Evolutionary conservation across 2,113 vertebrate genomes (phyloP).

Genomic region (Sphyrna mokarran): DNA sequence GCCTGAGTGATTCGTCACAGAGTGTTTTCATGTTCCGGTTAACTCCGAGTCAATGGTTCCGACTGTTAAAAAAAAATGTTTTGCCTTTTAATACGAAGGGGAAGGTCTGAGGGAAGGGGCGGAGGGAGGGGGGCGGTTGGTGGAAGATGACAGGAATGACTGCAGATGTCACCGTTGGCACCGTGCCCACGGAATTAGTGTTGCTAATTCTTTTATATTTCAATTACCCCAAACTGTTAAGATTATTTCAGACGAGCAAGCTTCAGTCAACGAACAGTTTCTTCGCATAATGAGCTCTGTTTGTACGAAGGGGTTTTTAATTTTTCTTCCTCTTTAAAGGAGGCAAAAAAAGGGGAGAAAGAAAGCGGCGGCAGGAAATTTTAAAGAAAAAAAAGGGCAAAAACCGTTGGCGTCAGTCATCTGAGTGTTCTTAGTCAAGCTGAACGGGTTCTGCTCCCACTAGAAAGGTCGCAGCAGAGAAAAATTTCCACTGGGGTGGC

Average conservation of each 20-base stretch:
- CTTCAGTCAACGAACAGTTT: not conserved
- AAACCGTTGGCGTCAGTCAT: not conserved
- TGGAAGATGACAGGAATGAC: not conserved
- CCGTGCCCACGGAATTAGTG: slow-evolving; percentile 21
- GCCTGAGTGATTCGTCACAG: not conserved
- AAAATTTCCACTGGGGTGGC: no score
- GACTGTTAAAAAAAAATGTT: slow-evolving; percentile 25
- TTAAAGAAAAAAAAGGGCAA: not conserved
- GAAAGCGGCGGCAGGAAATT: no score
- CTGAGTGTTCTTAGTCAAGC: not conserved
- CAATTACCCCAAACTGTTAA: slow-evolving; percentile 37
- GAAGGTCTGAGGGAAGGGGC: not conserved
- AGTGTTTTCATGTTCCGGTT: not conserved
- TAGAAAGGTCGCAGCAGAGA: not conserved
- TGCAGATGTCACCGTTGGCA: slow-evolving; percentile 26
- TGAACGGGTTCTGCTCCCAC: no score
- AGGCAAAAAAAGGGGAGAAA: not conserved
- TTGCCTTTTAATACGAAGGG: not conserved
- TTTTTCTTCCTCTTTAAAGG: not conserved
- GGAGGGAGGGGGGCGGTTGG: not conserved
- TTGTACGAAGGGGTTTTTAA: not conserved
- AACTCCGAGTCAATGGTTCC: not conserved
- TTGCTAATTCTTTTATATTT: slow-evolving; percentile 38
- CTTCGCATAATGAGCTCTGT: not conserved
- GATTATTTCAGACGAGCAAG: slow-evolving; percentile 32